Percentiles rank a stretch among this genome's conserved stretches.
These are phyloP conservation scores for Lindbergichthys nudifrons DNA, from an alignment of 2,797 vertebrate species.

Conservation along the genomic window DNA sequence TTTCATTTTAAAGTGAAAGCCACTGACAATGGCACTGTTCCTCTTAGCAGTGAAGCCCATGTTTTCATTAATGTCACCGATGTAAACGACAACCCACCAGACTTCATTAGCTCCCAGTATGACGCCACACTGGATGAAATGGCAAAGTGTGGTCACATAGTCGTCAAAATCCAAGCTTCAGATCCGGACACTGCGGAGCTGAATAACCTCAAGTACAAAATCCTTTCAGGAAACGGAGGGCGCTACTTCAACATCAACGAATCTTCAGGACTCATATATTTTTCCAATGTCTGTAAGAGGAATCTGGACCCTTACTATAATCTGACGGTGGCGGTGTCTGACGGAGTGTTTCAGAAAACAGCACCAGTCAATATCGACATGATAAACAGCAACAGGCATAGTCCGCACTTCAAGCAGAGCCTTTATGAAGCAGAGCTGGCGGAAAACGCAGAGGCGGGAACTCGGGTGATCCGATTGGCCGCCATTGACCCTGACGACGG, in stretches of 20 bases:
- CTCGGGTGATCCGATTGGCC: constrained; percentile 92
- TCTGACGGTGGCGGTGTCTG: constrained; percentile 94
- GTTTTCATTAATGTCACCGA: constrained; percentile 90
- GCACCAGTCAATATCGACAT: constrained; percentile 97
- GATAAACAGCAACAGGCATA: constrained; percentile 92
- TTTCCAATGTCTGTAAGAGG: constrained; percentile 93
- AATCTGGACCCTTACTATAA: constrained; percentile 91
- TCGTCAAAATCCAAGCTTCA: constrained; percentile 96
- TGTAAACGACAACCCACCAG: constrained; percentile 95
- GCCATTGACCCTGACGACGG: constrained; percentile 95
- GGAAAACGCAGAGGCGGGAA: constrained; percentile 94
- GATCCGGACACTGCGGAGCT: constrained; percentile 89
- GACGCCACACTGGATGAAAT: constrained; percentile 91
- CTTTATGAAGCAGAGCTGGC: constrained; percentile 94
- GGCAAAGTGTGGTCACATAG: constrained; percentile 94
- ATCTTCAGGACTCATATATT: constrained; percentile 94
- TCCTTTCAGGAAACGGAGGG: constrained; percentile 94
- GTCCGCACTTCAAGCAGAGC: constrained; percentile 91
- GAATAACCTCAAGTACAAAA: constrained; percentile 90
- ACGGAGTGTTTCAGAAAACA: constrained; percentile 93
- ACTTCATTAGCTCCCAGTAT: constrained; percentile 90
- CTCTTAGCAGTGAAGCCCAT: constrained; percentile 87
- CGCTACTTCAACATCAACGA: constrained; percentile 95
- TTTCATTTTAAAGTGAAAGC: constrained; percentile 90
- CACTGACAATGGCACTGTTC: constrained; percentile 87